Base-by-base conservation (phyloP, 2,797 vertebrate species). In the Rachycentron canadum region DNA sequence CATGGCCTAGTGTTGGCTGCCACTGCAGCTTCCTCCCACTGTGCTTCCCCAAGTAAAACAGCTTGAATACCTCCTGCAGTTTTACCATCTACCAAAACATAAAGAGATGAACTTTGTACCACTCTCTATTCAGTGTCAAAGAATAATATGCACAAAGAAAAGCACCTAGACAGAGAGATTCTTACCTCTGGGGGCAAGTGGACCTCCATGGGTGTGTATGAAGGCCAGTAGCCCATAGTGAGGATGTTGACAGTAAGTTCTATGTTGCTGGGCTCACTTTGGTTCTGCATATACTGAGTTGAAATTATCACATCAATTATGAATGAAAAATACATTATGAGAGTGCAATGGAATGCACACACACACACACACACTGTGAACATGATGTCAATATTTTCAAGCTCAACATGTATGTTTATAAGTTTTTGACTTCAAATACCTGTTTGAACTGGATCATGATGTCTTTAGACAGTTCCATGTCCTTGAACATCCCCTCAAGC, bases 371-470 rank as follows among this genome's bases (percentile, higher is more conserved):
- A 66, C 11, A 52, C n/a, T 47, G 34, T 30, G 28, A 72, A 43
- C 16, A 10, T 6, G 13, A 14, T 17, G 47, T 45, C 6, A 12
- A 28, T 3, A 40, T 41, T 10, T 43, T 59, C 13, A 47, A 38
- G 28, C 32, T 26, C 2, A 21, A 38, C 21, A 25, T 36, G 34
- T 32, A n/a, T 43, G 52, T 30, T 49, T 62, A 2, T n/a, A 21
- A 8, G 28, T 68, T 0, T 21, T 34, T 69, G 14, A 40, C 1
- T 26, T 34, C 2, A 26, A 0, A 38, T 96, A 99, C 98, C 97
- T 99, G 98, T 96, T 99, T 99, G 93, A 98, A 99, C 77, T 99
- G 98, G 92, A 99, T 98, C 98, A 99, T 99, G 86, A 99, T 98
- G 89, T 99, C 98, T 96, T 99, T 99, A 67, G 98, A 99, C 90